Evolutionary conservation across 2,113 vertebrate species (phyloP).

Genomic region (Nesogale talazaci): DNA sequence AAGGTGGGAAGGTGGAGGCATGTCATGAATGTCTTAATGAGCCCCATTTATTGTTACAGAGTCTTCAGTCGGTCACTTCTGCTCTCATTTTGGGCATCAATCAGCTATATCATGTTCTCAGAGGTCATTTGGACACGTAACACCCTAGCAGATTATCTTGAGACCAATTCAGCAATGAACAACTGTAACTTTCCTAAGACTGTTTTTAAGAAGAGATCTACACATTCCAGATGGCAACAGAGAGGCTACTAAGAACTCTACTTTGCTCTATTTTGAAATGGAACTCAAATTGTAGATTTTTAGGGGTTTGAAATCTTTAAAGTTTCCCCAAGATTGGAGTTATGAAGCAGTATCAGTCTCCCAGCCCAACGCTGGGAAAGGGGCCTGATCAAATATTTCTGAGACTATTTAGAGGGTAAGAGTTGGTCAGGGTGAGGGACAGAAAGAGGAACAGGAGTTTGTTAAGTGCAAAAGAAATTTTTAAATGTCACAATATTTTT

Average conservation of each 20-base stretch:
- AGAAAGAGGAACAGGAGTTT: neutral
- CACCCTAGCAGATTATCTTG: neutral
- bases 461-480: neutral
- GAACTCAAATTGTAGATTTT: slow-evolving; percentile 17
- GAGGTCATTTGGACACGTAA: slow-evolving; percentile 9
- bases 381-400: neutral
- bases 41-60: neutral
- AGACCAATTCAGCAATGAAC: neutral
- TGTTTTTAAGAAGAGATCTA: neutral
- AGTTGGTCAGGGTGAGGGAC: neutral
- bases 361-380: neutral
- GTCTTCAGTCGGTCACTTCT: neutral
- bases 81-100: neutral
- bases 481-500: slow-evolving; percentile 31
- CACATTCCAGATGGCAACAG: neutral
- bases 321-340: neutral
- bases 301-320: neutral
- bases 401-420: neutral
- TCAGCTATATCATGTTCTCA: neutral
- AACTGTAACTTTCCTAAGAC: neutral
- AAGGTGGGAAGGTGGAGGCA: too few relatives aligned
- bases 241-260: neutral
- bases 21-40: slow-evolving; percentile 2
- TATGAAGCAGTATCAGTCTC: neutral
- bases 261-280: neutral